Evolutionary conservation across 1,140 invertebrate species (phyloP), one percentile per base, ranked within the genome.

Genomic region (Platyscapa corneri): DNA sequence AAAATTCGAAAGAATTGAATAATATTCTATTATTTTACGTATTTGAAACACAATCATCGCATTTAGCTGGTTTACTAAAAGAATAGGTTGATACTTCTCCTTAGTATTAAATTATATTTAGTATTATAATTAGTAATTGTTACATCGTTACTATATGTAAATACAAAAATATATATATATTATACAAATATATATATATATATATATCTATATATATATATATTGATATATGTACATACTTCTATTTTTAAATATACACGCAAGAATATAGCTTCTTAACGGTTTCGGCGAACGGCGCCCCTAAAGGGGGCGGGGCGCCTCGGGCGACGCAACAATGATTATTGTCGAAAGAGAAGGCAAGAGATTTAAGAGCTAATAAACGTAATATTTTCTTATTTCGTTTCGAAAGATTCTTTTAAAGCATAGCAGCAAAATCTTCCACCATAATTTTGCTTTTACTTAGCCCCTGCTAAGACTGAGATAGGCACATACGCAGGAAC

Each of bases 381-480:
- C 37, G 7, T 39, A 20, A 42, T n/a, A 42, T n/a, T 74, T 39
- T n/a, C 20, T 10, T 1, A 42, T 42, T 74, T 42, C 23, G 37
- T 74, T 67, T n/a, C 23, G 16, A 53, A 18, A 53, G 30, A 77
- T 60, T 53, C 39, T 42, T 56, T 80, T 39, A 37, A 60, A 72
- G 49, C 75, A 86, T 42, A 42, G 42, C 64, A 72, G 67, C 42
- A 81, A 76, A 42, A 82, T 32, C 10, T 85, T 82, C 79, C 77
- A 75, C 1, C 67, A 32, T 77, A 76, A 75, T 75, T 79, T 75
- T 85, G 78, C 70, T 46, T 78, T 39, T 49, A 27, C 85, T 86
- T 83, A 86, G 85, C 85, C 85, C 85, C 85, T 83, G 76, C 76
- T 83, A 86, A 86, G 85, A 86, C 85, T 86, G 85, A 86, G 27